Evolutionary conservation across 2,888 invertebrate genomes (phyloP), one percentile per base, ranked within the genome.

Genomic region (Habrosyne pyritoides): DNA sequence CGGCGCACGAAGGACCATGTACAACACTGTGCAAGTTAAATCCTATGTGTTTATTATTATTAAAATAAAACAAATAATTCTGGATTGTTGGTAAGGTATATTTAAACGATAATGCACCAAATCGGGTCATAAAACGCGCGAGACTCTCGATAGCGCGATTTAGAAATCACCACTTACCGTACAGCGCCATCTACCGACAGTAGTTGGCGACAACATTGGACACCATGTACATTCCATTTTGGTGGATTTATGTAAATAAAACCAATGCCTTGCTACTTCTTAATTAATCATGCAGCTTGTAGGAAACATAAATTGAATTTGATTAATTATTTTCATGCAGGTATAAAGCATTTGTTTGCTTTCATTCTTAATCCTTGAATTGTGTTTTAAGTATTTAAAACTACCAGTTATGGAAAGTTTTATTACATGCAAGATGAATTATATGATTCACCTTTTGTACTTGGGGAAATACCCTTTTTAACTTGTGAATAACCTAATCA

Each of bases 311-410:
- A 50, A 47, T 33, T 24, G 21, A 42, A 42, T 18, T 42, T 42
- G 21, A 21, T 53, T 54, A 55, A 53, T 60, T 57, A 51, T 47
- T 48, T 54, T 48, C 14, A 18, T 42, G 8, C 18, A 1, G 8
- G 14, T 42, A 42, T 18, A 18, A n/a, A n/a, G n/a, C n/a, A 8
- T 18, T 42, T 42, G 42, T 33, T 33, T 42, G 42, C 8, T 18
- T 12, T 18, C 14, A 8, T 42, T 42, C 42, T 42, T 42, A 14
- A 42, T 42, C 18, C 42, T 18, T 8, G 14, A 42, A 42, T 42
- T 42, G 6, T 42, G 8, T 42, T n/a, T n/a, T n/a, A 4, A n/a
- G 33, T 33, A n/a, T 33, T 0, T 33, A n/a, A 33, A 4, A 5
- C n/a, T 33, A 33, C n/a, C n/a, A 2, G 1, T n/a, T n/a, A 33